Evolutionary conservation across 2,797 vertebrate species (phyloP).

Genomic region (Apodemus agrarius): DNA sequence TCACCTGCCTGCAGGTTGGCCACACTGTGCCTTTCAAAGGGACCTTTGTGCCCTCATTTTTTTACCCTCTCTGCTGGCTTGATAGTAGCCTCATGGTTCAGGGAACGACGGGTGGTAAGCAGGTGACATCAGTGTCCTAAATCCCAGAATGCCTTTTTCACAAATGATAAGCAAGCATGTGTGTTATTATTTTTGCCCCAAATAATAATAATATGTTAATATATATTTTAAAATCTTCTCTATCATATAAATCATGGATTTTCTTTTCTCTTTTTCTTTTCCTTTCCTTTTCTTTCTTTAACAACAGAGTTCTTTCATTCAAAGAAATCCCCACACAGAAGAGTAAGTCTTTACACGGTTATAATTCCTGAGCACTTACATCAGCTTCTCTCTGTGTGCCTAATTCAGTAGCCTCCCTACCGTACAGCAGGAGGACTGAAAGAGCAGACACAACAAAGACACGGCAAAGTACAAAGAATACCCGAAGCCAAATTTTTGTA

Average conservation of each 20-base stretch:
- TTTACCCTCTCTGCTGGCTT: background rate
- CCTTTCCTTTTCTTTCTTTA: background rate
- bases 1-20: background rate
- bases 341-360: background rate
- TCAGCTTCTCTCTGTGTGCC: background rate
- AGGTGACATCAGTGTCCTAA: background rate
- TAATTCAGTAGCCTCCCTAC: background rate
- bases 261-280: background rate
- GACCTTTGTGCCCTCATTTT: background rate
- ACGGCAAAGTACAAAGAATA: background rate
- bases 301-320: background rate
- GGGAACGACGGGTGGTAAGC: background rate
- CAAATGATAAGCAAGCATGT: slow-evolving; percentile 22
- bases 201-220: too few relatives aligned
- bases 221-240: background rate
- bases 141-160: slow-evolving; percentile 24
- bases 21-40: background rate
- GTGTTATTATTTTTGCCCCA: too few relatives aligned
- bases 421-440: background rate
- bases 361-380: background rate
- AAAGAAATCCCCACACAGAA: background rate
- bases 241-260: background rate
- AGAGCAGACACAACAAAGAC: background rate
- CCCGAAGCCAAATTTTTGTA: background rate
- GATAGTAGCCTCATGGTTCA: background rate